Evolutionary conservation across 2,888 invertebrate species (phyloP).

Genomic region (Stenchaetothrips biformis): DNA sequence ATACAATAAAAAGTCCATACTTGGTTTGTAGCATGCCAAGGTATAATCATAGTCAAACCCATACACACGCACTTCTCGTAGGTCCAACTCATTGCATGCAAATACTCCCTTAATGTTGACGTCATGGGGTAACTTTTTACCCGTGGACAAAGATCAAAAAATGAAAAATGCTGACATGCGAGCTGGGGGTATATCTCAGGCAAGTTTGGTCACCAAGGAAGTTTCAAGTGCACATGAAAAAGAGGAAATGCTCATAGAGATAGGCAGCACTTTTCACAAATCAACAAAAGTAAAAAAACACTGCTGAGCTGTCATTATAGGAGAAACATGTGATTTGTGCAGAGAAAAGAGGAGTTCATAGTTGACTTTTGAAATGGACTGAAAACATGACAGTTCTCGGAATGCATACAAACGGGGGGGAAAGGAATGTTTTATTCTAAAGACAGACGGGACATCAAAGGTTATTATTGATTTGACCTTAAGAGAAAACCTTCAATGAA

Average conservation of each 20-base stretch:
- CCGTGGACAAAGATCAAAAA: slow-evolving; percentile 49
- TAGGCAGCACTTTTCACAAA: too few relatives aligned
- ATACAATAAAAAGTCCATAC: slow-evolving; percentile 83
- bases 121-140: slow-evolving; percentile 80
- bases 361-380: too few relatives aligned
- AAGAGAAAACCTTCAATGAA: slow-evolving; percentile 13
- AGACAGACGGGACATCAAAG: slow-evolving; percentile 28
- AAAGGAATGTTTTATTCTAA: not conserved
- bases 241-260: too few relatives aligned
- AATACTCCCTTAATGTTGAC: slow-evolving; percentile 85
- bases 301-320: too few relatives aligned
- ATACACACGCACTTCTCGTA: slow-evolving; percentile 87
- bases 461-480: slow-evolving; percentile 21
- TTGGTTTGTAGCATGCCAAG: slow-evolving; percentile 87
- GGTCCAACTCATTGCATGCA: slow-evolving; percentile 91
- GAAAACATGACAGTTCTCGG: too few relatives aligned
- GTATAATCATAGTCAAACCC: slow-evolving; percentile 99
- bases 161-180: not conserved
- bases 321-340: too few relatives aligned
- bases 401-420: too few relatives aligned
- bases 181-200: too few relatives aligned
- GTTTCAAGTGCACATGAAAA: too few relatives aligned
- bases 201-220: too few relatives aligned
- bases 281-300: too few relatives aligned
- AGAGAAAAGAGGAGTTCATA: too few relatives aligned